These are phyloP conservation scores for Flabesymbios commensalis DNA, from an alignment of 2,888 invertebrate species.

Conservation along the genomic window DNA sequence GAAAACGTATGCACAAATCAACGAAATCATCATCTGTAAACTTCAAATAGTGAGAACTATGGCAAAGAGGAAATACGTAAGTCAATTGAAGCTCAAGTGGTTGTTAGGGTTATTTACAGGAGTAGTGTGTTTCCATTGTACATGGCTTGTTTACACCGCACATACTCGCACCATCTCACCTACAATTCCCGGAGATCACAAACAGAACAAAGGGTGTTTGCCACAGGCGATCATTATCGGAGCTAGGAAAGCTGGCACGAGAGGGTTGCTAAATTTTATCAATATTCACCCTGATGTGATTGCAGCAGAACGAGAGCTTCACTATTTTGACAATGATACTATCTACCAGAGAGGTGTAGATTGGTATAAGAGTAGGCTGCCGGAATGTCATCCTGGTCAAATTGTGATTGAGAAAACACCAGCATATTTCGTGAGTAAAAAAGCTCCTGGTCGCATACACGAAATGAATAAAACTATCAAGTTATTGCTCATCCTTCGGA, in stretches of 20 bases:
- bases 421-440: slow-evolving; percentile 94
- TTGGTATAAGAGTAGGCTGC: slow-evolving; percentile 81
- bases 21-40: no score
- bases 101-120: no score
- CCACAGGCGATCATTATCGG: slow-evolving; percentile 14
- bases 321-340: slow-evolving; percentile 68
- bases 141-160: no score
- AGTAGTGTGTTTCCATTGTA: no score
- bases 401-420: slow-evolving; percentile 97
- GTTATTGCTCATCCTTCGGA: slow-evolving; percentile 88
- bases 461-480: slow-evolving; percentile 91
- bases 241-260: slow-evolving; percentile 12
- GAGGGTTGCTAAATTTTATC: slow-evolving; percentile 14
- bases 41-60: no score
- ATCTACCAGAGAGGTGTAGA: slow-evolving; percentile 87
- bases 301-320: slow-evolving; percentile 3
- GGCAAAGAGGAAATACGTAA: no score
- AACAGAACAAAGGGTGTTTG: no score
- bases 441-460: slow-evolving; percentile 90
- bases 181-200: no score
- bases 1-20: no score
- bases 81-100: no score
- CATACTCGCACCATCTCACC: no score
- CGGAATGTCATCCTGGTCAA: slow-evolving; percentile 86
- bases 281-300: slow-evolving; percentile 8